Percentiles rank a stretch among this genome's conserved stretches.
phyloP scores from a whole-genome alignment of 2,113 vertebrate genomes.

The Grus americana region DNA sequence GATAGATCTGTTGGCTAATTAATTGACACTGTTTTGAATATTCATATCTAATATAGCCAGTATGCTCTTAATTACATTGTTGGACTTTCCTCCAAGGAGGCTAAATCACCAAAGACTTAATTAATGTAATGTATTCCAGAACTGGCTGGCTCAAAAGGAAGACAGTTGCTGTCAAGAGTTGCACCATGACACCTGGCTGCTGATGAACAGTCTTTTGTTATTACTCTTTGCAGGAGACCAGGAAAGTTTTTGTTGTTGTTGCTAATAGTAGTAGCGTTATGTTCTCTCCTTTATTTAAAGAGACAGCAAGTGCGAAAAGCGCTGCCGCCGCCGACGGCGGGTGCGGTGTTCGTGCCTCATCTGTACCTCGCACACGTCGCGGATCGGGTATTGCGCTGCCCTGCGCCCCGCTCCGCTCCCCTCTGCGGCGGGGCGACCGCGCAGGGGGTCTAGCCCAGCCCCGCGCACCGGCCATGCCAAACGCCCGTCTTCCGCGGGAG shows the following conservation, averaged over 20 bases:
- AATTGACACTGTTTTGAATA: constrained; percentile 99
- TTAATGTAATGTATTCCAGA: constrained; percentile 99
- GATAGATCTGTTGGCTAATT: constrained; percentile 92
- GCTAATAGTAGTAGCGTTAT: not conserved
- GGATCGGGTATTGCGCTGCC: too few relatives aligned
- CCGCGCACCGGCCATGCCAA: rapidly evolving
- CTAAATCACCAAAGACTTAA: constrained; percentile 99
- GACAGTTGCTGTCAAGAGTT: constrained; percentile 95
- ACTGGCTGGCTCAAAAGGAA: constrained; percentile 88
- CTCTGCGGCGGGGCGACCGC: not conserved
- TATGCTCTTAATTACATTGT: constrained; percentile 99
- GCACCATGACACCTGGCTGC: constrained; percentile 94
- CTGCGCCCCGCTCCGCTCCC: too few relatives aligned
- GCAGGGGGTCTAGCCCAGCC: not conserved
- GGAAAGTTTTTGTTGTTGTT: constrained; percentile 76
- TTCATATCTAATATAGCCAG: constrained; percentile 97
- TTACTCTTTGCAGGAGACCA: constrained; percentile 76
- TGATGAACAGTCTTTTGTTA: constrained; percentile 87
- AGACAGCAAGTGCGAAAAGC: not conserved
- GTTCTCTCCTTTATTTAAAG: constrained; percentile 61
- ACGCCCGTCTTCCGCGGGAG: not conserved
- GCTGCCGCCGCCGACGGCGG: not conserved
- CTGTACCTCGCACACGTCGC: not conserved
- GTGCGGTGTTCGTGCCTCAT: rapidly evolving
- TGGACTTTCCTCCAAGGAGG: constrained; percentile 98